Evolutionary conservation across 2,797 vertebrate genomes (phyloP), one percentile per base, ranked within the genome.

Genomic region (Diplodus puntazzo): DNA sequence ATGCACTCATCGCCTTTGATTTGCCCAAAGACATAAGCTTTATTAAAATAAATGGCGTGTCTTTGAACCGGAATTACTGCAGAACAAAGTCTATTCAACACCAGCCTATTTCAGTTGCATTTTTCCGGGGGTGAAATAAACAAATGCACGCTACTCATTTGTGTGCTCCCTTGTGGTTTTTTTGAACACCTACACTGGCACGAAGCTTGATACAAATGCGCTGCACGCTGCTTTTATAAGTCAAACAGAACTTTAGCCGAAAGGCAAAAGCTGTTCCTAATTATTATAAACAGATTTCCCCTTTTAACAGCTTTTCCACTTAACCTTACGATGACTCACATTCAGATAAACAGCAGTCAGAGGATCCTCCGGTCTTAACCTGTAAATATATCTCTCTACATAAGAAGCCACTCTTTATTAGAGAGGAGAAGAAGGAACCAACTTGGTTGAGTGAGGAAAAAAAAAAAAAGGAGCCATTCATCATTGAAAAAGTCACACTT

Each of bases 91-190:
- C 82, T 78, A 80, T 81, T 86, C 70, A 86, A 75, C 68, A 13
- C 1, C 34, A 43, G 69, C 23, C 71, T 85, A 73, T 88, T 88
- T 88, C 73, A 72, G 81, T 23, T 50, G n/a, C 48, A 42, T 83
- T 87, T 87, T 83, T 87, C 82, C 83, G 60, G 79, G 77, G 89
- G 89, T 87, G 77, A 73, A 84, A 86, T 82, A 89, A 90, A 90
- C 89, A 86, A 85, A 86, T 57, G 45, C 20, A 4, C 16, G 16
- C 80, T 77, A 65, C 73, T 88, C 69, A 77, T 76, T 72, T 71
- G 62, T 30, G 69, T 60, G 69, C 61, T 81, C 74, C 82, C 79
- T 73, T 61, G 78, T 77, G 70, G 64, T 66, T 78, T 72, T 72
- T 70, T 75, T 71, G 13, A 82, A 87, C 89, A 87, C 73, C 82